Base-by-base conservation (phyloP, 1,140 invertebrate species). In the Plodia interpunctella region DNA sequence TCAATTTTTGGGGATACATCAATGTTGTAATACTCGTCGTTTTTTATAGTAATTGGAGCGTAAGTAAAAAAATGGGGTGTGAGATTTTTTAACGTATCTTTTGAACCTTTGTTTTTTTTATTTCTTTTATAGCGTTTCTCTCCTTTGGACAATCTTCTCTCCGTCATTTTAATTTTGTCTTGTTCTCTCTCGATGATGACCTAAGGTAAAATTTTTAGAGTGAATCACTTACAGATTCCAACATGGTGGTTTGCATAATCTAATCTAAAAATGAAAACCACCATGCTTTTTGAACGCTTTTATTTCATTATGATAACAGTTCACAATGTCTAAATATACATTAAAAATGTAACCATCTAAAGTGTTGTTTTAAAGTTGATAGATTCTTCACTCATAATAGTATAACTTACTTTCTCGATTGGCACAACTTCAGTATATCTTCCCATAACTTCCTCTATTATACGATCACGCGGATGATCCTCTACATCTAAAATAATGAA, bases 391-490 rank as follows among this genome's bases (percentile, higher is more conserved):
- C 65, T 75, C 53, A 83, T 63, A 59, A 74, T 66, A 4, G 74
- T 66, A 44, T 63, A 78, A 76, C 74, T 85, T 68, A 81, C 78
- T 76, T 77, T 83, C 30, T 81, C 74, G 44, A 83, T 79, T 30
- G 74, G 70, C 13, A 61, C 61, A 44, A 81, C 68, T 28, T 76
- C 80, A 53, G 58, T 64, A 60, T 80, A 83, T 62, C 71, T 72
- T 72, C 80, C 82, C 70, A 85, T 70, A 11, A 86, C 80, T 68
- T 83, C 83, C 58, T 82, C 77, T 56, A 88, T 85, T 62, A 86
- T 79, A 70, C 59, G 63, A 55, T 80, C 65, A 52, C 81, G 75
- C 28, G 76, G 72, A 30, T 59, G 59, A 63, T 65, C 59, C 70
- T 69, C 74, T 66, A 67, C 44, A 78, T 77, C 82, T 85, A 81